Evolutionary conservation across 2,888 invertebrate genomes (phyloP), one percentile per base, ranked within the genome.

Genomic region (Asteroscopus sphinx): DNA sequence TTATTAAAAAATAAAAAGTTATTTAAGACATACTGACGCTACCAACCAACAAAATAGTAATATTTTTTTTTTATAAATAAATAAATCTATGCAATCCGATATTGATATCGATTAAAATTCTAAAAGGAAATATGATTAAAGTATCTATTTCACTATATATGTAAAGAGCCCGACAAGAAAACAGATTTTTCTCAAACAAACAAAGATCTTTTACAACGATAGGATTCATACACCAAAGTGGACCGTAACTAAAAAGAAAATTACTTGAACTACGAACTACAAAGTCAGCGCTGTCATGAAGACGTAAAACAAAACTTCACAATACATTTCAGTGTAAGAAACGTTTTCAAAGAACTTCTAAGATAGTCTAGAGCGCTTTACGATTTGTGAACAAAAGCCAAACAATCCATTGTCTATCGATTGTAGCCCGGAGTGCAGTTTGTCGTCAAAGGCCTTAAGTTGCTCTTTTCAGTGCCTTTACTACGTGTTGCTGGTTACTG

Each of bases 401-500:
- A 91, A 90, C 90, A 90, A 87, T 89, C 88, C 85, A 89, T 91
- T 91, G 91, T 91, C 87, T 90, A 91, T 90, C 85, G 91, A 89
- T 87, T 90, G 86, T 87, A 85, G 87, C 87, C 86, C 61, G 71
- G 80, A 89, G 89, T 87, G 91, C 85, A 89, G 88, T 91, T 90
- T 88, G 89, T 90, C 85, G 87, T 92, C 92, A 91, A 91, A 92
- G 87, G 80, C 84, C 80, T 81, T 83, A 86, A 86, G 81, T 83
- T 82, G 82, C 78, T 82, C 84, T 81, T 85, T 85, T 81, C 76
- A 76, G 62, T 55, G 63, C 64, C 74, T 67, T 82, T 85, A 86
- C 86, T 81, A 85, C 73, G 76, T 81, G 80, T 83, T 71, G 65
- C 75, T 49, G 65, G 74, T 75, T 76, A 78, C 54, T 59, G 54